A percentile compares a stretch with the other conserved stretches of the same genome.
Conservation (phyloP, 2,888 invertebrate genomes). For the Sialis fuliginosa region DNA sequence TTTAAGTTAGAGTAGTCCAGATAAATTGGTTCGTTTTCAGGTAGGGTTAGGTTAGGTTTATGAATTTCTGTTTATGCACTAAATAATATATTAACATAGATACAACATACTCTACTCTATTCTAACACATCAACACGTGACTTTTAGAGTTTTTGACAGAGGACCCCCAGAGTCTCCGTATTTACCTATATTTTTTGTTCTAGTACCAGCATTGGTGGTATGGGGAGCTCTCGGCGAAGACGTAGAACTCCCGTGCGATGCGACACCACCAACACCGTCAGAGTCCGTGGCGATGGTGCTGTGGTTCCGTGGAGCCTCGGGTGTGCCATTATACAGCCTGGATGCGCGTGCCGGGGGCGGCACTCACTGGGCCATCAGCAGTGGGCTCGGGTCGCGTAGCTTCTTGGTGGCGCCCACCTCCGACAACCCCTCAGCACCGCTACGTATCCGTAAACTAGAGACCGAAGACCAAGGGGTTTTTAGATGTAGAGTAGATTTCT, state of each 20-base stretch:
- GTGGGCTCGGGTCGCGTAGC: conserved; percentile 56
- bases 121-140: no score
- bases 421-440: conserved; percentile 51
- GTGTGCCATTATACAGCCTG: conserved; percentile 74
- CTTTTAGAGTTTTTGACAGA: no score
- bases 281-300: conserved; percentile 67
- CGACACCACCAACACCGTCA: conserved; percentile 48
- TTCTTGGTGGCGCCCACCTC: conserved; percentile 52
- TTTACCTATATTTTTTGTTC: conserved; percentile 20
- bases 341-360: conserved; percentile 60
- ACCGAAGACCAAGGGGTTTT: conserved; percentile 66
- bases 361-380: conserved; percentile 60
- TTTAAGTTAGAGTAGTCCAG: no score
- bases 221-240: conserved; percentile 64
- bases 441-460: conserved; percentile 54
- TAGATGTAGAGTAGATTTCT: conserved; percentile 76
- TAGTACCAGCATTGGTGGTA: conserved; percentile 45
- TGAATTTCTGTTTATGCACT: no score
- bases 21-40: no score
- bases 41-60: no score
- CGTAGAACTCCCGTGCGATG: conserved; percentile 69
- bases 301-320: conserved; percentile 75
- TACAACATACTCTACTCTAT: no score
- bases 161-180: no score
- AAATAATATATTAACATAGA: no score